These are phyloP conservation scores for Ginglymostoma cirratum DNA, from an alignment of 2,113 vertebrate genomes.

Conservation along the genomic window DNA sequence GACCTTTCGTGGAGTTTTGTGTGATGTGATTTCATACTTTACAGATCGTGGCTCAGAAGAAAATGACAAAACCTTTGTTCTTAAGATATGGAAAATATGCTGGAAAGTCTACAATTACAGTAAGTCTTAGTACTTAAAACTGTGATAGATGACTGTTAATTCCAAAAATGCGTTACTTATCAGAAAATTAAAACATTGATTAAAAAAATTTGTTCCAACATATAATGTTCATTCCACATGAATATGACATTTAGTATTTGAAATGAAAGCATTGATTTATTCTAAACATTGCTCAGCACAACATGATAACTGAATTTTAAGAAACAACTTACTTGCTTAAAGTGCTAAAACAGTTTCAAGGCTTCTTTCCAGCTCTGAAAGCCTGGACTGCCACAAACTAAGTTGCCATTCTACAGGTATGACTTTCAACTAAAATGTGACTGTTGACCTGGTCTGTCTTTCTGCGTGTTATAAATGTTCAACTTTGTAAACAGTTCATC, in stretches of 20 bases:
- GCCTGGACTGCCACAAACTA: no score
- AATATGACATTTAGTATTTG: not conserved
- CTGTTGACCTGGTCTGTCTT: no score
- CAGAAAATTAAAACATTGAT: not conserved
- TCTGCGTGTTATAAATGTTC: no score
- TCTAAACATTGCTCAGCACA: not conserved
- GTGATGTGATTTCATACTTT: conserved; percentile 42
- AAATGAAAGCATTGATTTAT: not conserved
- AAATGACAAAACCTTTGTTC: conserved; percentile 75
- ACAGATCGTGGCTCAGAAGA: conserved; percentile 92
- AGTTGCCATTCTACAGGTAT: no score
- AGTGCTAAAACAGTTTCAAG: no score
- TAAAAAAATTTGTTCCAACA: not conserved
- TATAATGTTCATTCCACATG: not conserved
- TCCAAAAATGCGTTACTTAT: not conserved
- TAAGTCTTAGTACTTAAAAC: conserved; percentile 48
- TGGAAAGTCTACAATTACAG: conserved; percentile 87
- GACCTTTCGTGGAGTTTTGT: not conserved
- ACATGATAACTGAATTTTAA: not conserved
- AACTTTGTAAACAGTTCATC: no score
- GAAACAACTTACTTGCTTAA: no score
- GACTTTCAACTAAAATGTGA: no score
- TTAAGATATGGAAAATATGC: conserved; percentile 85
- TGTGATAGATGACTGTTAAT: not conserved
- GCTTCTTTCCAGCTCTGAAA: no score